A percentile compares a stretch with the other conserved stretches of the same genome.
Evolutionary conservation across 2,797 vertebrate species (phyloP).

Genomic region (Geotrypetes seraphini): DNA sequence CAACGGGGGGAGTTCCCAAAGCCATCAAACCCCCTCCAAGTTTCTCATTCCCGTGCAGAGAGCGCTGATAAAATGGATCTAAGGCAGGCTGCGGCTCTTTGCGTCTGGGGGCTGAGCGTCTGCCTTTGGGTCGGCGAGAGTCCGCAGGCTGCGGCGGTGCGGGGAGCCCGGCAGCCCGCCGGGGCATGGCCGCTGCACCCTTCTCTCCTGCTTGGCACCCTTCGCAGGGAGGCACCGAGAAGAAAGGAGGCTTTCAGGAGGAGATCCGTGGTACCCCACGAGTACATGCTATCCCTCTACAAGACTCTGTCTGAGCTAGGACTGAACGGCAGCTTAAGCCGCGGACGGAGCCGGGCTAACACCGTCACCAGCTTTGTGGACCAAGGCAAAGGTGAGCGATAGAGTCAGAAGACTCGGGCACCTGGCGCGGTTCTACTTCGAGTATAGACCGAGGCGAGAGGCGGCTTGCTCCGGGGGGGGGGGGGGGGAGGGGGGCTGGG

Average conservation of each 20-base stretch:
- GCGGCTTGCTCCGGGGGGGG: background rate
- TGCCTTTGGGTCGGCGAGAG: conserved; percentile 56
- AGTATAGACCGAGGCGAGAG: conserved; percentile 1
- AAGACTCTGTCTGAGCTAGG: conserved; percentile 44
- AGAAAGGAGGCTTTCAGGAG: conserved; percentile 21
- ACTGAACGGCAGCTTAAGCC: conserved; percentile 14
- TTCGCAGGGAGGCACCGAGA: conserved; percentile 5
- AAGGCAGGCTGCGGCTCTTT: conserved; percentile 59
- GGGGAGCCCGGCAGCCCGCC: background rate
- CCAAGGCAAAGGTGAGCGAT: conserved; percentile 56
- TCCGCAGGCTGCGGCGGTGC: conserved; percentile 25
- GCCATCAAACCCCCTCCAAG: conserved; percentile 54
- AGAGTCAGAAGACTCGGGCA: no score
- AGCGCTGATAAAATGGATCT: conserved; percentile 58
- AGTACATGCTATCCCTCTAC: conserved; percentile 63
- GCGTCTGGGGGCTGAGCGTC: conserved; percentile 62
- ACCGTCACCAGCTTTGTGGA: conserved; percentile 73
- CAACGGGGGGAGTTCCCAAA: conserved; percentile 63
- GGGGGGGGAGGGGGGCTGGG: no score
- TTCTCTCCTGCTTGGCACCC: background rate
- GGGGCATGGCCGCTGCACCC: background rate
- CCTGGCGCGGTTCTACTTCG: background rate
- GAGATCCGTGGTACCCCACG: conserved; percentile 35
- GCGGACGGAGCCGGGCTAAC: conserved; percentile 42
- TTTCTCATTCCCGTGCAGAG: conserved; percentile 44